Evolutionary conservation across 2,797 vertebrate genomes (phyloP), one percentile per base, ranked within the genome.

Genomic region (Clarias fuscus): DNA sequence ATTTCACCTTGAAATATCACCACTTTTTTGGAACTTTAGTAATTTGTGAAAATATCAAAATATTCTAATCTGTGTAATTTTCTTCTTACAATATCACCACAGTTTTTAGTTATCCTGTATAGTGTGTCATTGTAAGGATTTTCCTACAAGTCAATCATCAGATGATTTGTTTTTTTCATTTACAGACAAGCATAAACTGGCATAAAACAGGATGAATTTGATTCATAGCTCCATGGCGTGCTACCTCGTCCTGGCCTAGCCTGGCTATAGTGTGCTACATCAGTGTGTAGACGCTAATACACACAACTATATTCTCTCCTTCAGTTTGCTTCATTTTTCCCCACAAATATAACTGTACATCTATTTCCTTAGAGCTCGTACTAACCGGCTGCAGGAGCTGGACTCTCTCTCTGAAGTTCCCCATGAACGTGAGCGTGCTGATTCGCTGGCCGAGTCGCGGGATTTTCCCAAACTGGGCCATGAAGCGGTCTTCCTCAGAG

Each of bases 401-500:
- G 4, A 96, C 91, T 0, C 95, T 97, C 65, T 98, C 97, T 0
- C 87, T 90, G 92, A 99, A 98, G 92, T 96, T 99, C 90, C 97
- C 97, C 95, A 99, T 95, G 93, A 98, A 99, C 88, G 96, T 97
- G 88, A 99, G 96, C 0, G 96, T 95, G 88, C 95, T 95, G 95
- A 99, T 97, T 81, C 95, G 95, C 90, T 97, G 96, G 0, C 95
- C 48, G 71, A 99, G 95, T 53, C 96, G 96, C 0, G 96, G 97
- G 93, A 99, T 98, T 90, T 94, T 96, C 91, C 97, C 96, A 91
- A 99, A 98, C 84, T 92, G 94, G 87, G 97, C 94, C 97, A 99
- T 96, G 95, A 99, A 99, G 86, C 94, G 95, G 88, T 99, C 98
- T 93, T 99, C 98, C 5, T 97, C 97, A 0, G 96, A 95, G 68